These are phyloP conservation scores for Lateolabrax maculatus DNA, from an alignment of 2,797 vertebrate species.

Conservation along the genomic window DNA sequence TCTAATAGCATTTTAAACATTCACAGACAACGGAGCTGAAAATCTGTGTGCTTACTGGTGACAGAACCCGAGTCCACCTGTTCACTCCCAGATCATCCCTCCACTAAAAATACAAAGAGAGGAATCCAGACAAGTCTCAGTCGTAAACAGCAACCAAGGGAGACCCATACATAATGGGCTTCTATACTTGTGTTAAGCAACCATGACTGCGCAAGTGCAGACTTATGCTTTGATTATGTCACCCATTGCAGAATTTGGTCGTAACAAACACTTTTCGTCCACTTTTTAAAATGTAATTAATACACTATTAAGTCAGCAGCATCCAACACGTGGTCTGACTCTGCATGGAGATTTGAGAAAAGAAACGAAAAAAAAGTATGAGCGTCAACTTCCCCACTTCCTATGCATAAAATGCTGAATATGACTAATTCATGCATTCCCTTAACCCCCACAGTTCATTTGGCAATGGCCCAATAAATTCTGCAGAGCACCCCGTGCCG, in stretches of 20 bases:
- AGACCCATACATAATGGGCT: constrained; percentile 45
- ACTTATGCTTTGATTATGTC: constrained; percentile 41
- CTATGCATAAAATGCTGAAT: constrained; percentile 68
- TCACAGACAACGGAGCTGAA: constrained; percentile 50
- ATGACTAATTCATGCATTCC: constrained; percentile 72
- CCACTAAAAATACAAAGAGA: constrained; percentile 76
- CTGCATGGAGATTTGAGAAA: neutral
- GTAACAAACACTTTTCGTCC: neutral
- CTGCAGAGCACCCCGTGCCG: constrained; percentile 56
- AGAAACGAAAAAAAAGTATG: neutral
- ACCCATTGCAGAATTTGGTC: neutral
- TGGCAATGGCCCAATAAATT: constrained; percentile 79
- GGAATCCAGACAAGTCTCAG: constrained; percentile 71
- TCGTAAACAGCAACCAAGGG: constrained; percentile 64
- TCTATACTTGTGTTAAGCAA: constrained; percentile 50
- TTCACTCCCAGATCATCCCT: constrained; percentile 70
- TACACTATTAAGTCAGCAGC: constrained; percentile 4
- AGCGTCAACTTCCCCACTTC: constrained; percentile 53
- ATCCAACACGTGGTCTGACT: constrained; percentile 16
- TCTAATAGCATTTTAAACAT: constrained; percentile 53
- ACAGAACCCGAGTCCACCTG: constrained; percentile 71
- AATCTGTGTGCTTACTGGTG: constrained; percentile 53
- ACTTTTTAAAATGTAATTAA: neutral
- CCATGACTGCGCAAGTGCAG: constrained; percentile 51
- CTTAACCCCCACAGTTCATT: constrained; percentile 67